These are phyloP conservation scores for Apogon hyalosoma DNA, from an alignment of 2,797 vertebrate species.

Conservation along the genomic window DNA sequence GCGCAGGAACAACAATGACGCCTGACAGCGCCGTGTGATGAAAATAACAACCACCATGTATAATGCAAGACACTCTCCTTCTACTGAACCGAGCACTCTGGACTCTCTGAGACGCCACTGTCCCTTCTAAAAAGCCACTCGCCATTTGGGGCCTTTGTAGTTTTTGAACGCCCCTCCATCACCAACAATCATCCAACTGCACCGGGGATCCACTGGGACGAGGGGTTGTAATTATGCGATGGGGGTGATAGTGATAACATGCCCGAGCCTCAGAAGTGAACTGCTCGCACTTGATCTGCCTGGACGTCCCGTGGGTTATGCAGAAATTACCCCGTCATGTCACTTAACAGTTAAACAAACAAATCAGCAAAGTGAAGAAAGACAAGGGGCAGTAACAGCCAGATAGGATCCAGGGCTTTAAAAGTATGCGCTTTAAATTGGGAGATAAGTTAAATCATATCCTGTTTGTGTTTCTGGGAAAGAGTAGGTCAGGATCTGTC, in stretches of 20 bases:
- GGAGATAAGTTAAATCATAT: background rate
- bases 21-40: constrained; percentile 74
- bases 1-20: constrained; percentile 69
- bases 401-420: constrained; percentile 13
- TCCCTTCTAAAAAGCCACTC: constrained; percentile 38
- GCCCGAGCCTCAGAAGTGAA: constrained; percentile 42
- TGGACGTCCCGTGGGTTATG: constrained; percentile 16
- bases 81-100: constrained; percentile 56
- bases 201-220: constrained; percentile 24
- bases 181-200: constrained; percentile 9
- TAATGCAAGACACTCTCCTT: constrained; percentile 74
- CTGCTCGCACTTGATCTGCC: constrained; percentile 48
- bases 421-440: constrained; percentile 3
- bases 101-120: constrained; percentile 44
- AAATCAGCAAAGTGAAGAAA: constrained; percentile 22
- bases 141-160: background rate
- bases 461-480: constrained; percentile 18
- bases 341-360: constrained; percentile 50
- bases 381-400: constrained; percentile 9
- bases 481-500: background rate
- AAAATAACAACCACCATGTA: constrained; percentile 81
- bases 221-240: constrained; percentile 37
- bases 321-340: constrained; percentile 32
- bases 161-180: background rate
- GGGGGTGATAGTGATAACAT: constrained; percentile 45